Conservation (phyloP, 2,888 invertebrate species). For the Drosophila affinis region DNA sequence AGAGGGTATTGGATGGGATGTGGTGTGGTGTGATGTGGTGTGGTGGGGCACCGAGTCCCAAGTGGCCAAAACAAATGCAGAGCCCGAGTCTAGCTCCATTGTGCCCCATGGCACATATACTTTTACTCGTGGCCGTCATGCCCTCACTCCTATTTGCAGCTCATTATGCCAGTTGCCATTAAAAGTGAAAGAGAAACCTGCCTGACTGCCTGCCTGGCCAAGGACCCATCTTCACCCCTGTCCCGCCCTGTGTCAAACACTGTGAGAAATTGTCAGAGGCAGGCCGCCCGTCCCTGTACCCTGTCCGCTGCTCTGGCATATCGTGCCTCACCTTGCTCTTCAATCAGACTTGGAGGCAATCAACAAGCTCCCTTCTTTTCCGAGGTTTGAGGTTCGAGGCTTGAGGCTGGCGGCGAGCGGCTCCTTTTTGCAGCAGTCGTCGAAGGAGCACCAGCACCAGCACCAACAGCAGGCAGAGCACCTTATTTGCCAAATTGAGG, state of each 20-base stretch:
- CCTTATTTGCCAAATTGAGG: conserved; percentile 74
- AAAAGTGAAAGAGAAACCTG: conserved; percentile 59
- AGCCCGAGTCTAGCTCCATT: conserved; percentile 21
- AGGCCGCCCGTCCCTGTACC: neutral
- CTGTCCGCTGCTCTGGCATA: neutral
- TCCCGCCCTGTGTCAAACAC: conserved; percentile 17
- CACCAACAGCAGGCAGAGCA: conserved; percentile 16
- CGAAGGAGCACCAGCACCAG: neutral
- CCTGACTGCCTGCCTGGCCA: conserved; percentile 20
- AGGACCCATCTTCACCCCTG: conserved; percentile 18
- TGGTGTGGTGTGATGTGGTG: neutral
- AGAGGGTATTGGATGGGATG: neutral
- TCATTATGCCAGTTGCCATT: conserved; percentile 70
- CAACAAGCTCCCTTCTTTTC: conserved; percentile 37
- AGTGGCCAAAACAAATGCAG: conserved; percentile 61
- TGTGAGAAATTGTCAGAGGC: conserved; percentile 46
- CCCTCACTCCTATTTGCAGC: conserved; percentile 31
- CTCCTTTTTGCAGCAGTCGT: neutral
- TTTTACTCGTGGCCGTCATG: neutral
- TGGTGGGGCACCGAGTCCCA: conserved; percentile 42
- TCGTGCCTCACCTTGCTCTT: conserved; percentile 42
- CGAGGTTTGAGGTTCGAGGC: conserved; percentile 14
- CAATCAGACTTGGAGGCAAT: conserved; percentile 49
- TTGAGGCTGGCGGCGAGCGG: conserved; percentile 11
- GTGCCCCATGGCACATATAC: conserved; percentile 48